phyloP scores from a whole-genome alignment of 2,888 invertebrate genomes.

The Lagria hirta region DNA sequence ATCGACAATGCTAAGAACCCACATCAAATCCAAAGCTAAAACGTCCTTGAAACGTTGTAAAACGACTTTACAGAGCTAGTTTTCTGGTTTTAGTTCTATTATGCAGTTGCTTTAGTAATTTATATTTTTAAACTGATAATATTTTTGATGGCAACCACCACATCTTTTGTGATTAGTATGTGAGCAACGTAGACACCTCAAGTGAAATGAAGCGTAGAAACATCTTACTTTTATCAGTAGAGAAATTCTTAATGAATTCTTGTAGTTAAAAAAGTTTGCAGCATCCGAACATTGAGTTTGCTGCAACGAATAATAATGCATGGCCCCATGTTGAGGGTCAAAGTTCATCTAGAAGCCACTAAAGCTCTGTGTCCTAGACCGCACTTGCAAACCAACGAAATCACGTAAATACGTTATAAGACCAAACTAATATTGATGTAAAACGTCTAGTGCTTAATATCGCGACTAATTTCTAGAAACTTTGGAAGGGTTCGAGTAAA shows the following conservation, averaged over 20 bases:
- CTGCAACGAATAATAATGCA: slow-evolving; percentile 54
- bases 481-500: too few relatives aligned
- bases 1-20: too few relatives aligned
- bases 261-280: slow-evolving; percentile 56
- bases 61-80: too few relatives aligned
- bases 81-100: too few relatives aligned
- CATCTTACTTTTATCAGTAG: slow-evolving; percentile 54
- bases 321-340: slow-evolving; percentile 46
- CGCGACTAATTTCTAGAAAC: too few relatives aligned
- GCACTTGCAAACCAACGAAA: slow-evolving; percentile 25
- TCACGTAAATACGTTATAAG: slow-evolving; percentile 28
- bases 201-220: slow-evolving; percentile 54
- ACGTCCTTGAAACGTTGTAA: too few relatives aligned
- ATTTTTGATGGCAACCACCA: too few relatives aligned
- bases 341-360: slow-evolving; percentile 47
- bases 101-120: too few relatives aligned
- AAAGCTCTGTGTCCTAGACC: slow-evolving; percentile 34
- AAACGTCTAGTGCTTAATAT: too few relatives aligned
- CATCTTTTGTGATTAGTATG: slow-evolving; percentile 50
- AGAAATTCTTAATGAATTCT: slow-evolving; percentile 56
- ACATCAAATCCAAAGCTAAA: too few relatives aligned
- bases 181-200: slow-evolving; percentile 49
- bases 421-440: too few relatives aligned
- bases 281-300: slow-evolving; percentile 52
- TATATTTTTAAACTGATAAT: too few relatives aligned